Evolutionary conservation across 2,888 invertebrate species (phyloP), one percentile per base, ranked within the genome.

Genomic region (Embidobia sp.): DNA sequence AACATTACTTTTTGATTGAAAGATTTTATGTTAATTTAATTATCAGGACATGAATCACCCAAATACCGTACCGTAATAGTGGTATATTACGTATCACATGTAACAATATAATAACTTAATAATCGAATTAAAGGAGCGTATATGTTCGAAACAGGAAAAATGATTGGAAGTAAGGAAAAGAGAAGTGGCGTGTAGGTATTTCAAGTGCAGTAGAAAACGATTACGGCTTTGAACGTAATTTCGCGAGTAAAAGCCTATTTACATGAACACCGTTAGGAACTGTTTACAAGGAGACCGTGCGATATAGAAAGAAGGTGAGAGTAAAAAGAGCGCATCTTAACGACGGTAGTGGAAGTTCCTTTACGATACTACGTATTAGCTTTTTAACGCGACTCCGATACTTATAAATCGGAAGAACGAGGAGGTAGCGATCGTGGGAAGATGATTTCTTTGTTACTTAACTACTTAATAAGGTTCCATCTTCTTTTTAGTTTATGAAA

Each of bases 381-480:
- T 59, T 69, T 31, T 69, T 44, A 76, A 72, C 53, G 49, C 48
- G 46, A 53, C 48, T 46, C n/a, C 42, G 59, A 67, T 76, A 67
- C 48, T 76, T 76, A 63, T 69, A 69, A 69, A 75, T 75, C 48
- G 55, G 44, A 44, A 59, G 72, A 53, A 66, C 75, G 75, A 57
- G 63, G 67, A 63, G 57, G 57, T 48, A 69, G 78, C 55, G 59
- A 59, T 70, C 77, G 80, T 79, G 79, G 79, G 78, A 80, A 80
- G 72, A 78, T 80, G 55, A 79, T 80, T 80, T 79, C 76, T 78
- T 81, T 69, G 78, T 79, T 79, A 74, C 78, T 80, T 72, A 77
- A 79, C 76, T 77, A 78, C 80, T 79, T 78, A 77, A 79, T 75
- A 78, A 79, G 72, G 55, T 51, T 46, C 19, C 63, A 63, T 49